phyloP scores from a whole-genome alignment of 2,797 vertebrate genomes.

The Neomorphus geoffroyi region DNA sequence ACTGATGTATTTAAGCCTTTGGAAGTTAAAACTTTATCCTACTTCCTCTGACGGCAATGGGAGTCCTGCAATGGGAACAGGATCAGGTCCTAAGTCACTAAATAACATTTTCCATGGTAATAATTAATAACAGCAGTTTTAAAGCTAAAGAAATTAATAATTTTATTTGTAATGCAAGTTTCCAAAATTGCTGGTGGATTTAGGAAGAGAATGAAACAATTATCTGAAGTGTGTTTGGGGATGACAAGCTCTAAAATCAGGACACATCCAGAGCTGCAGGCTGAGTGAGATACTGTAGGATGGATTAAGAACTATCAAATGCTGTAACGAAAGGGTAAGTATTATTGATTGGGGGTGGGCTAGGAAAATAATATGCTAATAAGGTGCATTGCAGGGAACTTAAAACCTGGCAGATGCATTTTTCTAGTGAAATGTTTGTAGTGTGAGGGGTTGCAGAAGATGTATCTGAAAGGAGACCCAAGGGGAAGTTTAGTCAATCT shows the following conservation, averaged over 20 bases:
- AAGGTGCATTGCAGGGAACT: slow-evolving; percentile 36
- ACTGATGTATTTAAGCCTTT: slow-evolving; percentile 35
- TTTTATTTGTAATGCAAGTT: slow-evolving; percentile 42
- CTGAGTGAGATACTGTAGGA: slow-evolving; percentile 29
- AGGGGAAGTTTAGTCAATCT: slow-evolving; percentile 58
- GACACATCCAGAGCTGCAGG: slow-evolving; percentile 56
- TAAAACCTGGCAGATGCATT: slow-evolving; percentile 44
- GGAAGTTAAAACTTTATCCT: slow-evolving; percentile 22
- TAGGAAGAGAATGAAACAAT: slow-evolving; percentile 65
- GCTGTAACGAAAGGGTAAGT: slow-evolving; percentile 62
- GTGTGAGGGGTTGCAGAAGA: slow-evolving; percentile 40
- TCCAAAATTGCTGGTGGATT: slow-evolving; percentile 61
- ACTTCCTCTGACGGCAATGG: neutral
- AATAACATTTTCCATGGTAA: slow-evolving; percentile 73
- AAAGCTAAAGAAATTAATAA: slow-evolving; percentile 36
- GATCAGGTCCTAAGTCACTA: slow-evolving; percentile 65
- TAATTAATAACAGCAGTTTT: slow-evolving; percentile 69
- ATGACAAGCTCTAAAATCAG: slow-evolving; percentile 66
- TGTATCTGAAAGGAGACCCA: slow-evolving; percentile 38
- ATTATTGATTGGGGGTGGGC: slow-evolving; percentile 67
- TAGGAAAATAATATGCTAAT: slow-evolving; percentile 66
- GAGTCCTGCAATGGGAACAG: neutral
- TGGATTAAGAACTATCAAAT: slow-evolving; percentile 69
- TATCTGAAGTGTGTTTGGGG: slow-evolving; percentile 31
- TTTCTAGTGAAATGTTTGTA: slow-evolving; percentile 53